Evolutionary conservation across 2,797 vertebrate species (phyloP).

Genomic region (Manis crassicaudata): DNA sequence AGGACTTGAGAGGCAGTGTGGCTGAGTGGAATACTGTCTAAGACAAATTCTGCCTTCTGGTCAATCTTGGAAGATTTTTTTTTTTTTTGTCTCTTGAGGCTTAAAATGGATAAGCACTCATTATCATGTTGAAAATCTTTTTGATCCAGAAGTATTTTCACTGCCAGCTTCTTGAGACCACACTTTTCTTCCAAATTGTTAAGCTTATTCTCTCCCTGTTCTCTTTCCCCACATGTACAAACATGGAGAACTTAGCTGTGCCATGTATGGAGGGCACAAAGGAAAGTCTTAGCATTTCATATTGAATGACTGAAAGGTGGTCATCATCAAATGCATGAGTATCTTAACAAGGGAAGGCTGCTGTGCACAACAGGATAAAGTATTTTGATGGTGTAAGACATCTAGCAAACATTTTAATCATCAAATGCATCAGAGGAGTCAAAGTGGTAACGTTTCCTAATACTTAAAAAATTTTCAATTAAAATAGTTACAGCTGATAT

Average conservation of each 20-base stretch:
- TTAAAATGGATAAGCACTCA: background rate
- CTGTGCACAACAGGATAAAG: background rate
- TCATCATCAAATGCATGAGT: background rate
- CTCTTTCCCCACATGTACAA: background rate
- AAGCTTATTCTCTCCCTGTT: background rate
- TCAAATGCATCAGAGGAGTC: background rate
- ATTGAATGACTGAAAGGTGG: background rate
- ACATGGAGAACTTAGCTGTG: background rate
- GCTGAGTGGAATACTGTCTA: background rate
- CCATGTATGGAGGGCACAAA: background rate
- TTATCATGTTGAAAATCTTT: background rate
- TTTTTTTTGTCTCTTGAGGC: background rate
- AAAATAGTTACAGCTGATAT: background rate
- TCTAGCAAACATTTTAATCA: background rate
- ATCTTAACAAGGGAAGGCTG: background rate
- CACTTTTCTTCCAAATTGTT: background rate
- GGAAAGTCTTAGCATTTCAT: background rate
- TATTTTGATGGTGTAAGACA: background rate
- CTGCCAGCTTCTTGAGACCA: background rate
- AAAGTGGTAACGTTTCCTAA: background rate
- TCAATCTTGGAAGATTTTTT: background rate
- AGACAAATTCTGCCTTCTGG: background rate
- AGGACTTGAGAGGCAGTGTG: background rate
- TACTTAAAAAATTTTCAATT: background rate
- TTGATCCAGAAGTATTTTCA: background rate